Percentiles rank a stretch among this genome's conserved stretches.
Conservation (phyloP, 2,888 invertebrate species). For the Phytoseiulus persimilis region DNA sequence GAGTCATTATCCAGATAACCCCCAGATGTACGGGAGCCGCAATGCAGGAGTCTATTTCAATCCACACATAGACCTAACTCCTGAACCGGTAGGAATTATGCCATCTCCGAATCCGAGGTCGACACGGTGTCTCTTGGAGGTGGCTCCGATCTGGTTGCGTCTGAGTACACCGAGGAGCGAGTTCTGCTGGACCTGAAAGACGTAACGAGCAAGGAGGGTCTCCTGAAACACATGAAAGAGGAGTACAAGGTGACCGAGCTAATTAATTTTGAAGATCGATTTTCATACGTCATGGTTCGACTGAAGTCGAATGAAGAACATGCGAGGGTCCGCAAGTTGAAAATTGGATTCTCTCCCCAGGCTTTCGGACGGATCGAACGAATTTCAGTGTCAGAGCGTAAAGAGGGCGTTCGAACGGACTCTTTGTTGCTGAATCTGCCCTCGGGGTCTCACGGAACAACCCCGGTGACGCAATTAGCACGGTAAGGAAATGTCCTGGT, state of each 20-base stretch:
- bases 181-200: constrained; percentile 30
- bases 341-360: not conserved
- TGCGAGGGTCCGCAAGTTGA: too few species aligned
- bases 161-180: constrained; percentile 16
- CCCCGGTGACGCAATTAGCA: constrained; percentile 29
- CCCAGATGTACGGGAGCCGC: too few species aligned
- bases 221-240: not conserved
- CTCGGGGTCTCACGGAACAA: not conserved
- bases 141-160: not conserved
- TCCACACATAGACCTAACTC: too few species aligned
- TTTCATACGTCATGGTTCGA: not conserved
- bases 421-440: constrained; percentile 8
- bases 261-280: not conserved
- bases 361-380: not conserved
- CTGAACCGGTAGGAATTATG: not conserved
- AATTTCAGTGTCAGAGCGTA: not conserved
- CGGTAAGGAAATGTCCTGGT: not conserved
- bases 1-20: not conserved
- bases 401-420: constrained; percentile 11
- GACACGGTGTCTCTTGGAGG: not conserved
- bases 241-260: not conserved
- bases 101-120: not conserved
- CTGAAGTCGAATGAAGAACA: too few species aligned
- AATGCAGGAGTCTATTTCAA: too few species aligned
- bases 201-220: not conserved